Evolutionary conservation across 2,888 invertebrate genomes (phyloP).

Genomic region (Macaria notata): DNA sequence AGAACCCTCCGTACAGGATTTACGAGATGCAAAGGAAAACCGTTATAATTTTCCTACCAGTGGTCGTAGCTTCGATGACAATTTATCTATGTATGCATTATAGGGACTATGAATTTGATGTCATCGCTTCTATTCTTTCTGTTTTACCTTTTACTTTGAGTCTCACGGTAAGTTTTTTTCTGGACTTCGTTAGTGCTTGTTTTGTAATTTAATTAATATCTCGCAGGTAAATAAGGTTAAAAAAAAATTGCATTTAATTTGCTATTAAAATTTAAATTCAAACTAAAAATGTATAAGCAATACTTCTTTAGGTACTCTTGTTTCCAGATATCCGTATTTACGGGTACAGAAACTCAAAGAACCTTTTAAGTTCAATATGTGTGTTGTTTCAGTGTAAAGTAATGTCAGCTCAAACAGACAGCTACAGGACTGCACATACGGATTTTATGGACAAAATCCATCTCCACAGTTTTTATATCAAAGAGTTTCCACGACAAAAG

Average conservation of each 20-base stretch:
- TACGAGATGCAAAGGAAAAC: not conserved
- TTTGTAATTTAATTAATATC: too few relatives aligned
- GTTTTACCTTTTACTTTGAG: not conserved
- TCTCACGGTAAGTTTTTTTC: not conserved
- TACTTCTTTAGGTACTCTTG: too few relatives aligned
- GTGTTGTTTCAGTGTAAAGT: slow-evolving; percentile 2
- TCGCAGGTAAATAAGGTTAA: too few relatives aligned
- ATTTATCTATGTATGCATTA: slow-evolving; percentile 1
- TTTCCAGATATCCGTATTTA: too few relatives aligned
- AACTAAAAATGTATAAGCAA: too few relatives aligned
- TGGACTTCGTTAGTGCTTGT: too few relatives aligned
- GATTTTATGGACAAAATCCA: slow-evolving; percentile 6
- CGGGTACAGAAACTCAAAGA: too few relatives aligned
- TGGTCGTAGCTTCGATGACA: not conserved
- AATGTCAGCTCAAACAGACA: slow-evolving; percentile 10
- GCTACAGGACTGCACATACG: slow-evolving; percentile 12
- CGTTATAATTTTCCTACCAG: not conserved
- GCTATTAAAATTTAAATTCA: too few relatives aligned
- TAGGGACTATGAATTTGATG: not conserved
- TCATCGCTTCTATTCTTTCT: not conserved
- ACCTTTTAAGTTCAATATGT: too few relatives aligned
- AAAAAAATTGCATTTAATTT: too few relatives aligned
- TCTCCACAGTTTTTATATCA: not conserved
- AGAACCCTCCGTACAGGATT: not conserved
- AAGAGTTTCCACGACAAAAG: not conserved